These are phyloP conservation scores for Morinoia aosen DNA, from an alignment of 2,888 invertebrate species.

Conservation along the genomic window DNA sequence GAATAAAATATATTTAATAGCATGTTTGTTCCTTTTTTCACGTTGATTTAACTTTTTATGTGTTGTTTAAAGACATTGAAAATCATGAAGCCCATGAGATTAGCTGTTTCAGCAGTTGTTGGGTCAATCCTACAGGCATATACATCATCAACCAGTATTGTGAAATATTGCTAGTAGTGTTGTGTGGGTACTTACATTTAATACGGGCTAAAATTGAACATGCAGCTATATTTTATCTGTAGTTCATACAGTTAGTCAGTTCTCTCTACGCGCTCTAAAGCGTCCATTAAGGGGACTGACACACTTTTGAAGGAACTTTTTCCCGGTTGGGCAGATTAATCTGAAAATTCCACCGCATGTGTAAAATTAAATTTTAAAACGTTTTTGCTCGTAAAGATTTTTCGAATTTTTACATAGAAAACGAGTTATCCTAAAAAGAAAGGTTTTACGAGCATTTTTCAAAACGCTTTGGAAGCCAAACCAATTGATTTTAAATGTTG, in stretches of 20 bases:
- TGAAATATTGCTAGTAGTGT: too few relatives aligned
- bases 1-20: conserved; percentile 12
- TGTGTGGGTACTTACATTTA: not conserved
- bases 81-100: not conserved
- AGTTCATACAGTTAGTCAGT: not conserved
- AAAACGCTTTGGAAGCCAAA: too few relatives aligned
- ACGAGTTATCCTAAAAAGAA: too few relatives aligned
- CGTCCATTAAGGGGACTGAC: too few relatives aligned
- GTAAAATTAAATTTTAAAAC: too few relatives aligned
- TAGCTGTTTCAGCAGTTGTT: not conserved
- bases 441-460: too few relatives aligned
- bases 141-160: not conserved
- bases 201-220: not conserved
- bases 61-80: not conserved
- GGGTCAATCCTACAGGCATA: not conserved
- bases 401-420: too few relatives aligned
- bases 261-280: not conserved
- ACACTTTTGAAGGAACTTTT: too few relatives aligned
- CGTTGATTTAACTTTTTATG: not conserved
- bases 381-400: too few relatives aligned
- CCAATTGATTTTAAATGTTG: too few relatives aligned
- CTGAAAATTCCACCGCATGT: too few relatives aligned
- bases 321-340: too few relatives aligned
- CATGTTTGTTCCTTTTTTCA: not conserved
- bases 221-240: not conserved